These are phyloP conservation scores for Heliconius congener DNA, from an alignment of 1,140 invertebrate genomes.

Conservation along the genomic window DNA sequence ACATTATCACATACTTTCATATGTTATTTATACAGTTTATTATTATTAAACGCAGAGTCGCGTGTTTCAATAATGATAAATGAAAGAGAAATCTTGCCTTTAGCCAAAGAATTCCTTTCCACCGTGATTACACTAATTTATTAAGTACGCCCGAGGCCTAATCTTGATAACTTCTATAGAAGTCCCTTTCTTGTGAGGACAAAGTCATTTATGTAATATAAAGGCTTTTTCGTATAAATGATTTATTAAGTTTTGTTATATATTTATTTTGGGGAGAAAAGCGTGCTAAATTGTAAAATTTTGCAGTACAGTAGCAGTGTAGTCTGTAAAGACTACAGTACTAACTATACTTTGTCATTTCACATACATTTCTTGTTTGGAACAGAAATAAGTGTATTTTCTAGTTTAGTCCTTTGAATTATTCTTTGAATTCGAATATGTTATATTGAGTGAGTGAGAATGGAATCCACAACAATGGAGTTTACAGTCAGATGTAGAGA, in stretches of 20 bases:
- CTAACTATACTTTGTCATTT: no score
- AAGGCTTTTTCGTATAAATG: not conserved
- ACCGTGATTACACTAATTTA: constrained; percentile 47
- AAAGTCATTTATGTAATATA: constrained; percentile 2
- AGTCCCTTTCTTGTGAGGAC: constrained; percentile 8
- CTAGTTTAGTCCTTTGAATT: no score
- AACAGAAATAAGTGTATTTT: no score
- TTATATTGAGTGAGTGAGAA: no score
- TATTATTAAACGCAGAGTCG: not conserved
- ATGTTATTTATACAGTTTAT: not conserved
- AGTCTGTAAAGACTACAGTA: not conserved
- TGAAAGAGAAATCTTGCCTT: constrained; percentile 39
- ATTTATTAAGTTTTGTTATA: not conserved
- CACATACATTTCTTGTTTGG: no score
- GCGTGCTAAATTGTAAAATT: not conserved
- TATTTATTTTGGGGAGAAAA: not conserved
- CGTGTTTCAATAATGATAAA: constrained; percentile 38
- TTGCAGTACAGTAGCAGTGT: no score
- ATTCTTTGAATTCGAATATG: no score
- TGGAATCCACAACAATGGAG: no score
- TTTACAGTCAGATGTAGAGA: no score
- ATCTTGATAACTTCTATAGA: constrained; percentile 15
- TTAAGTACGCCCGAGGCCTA: constrained; percentile 43
- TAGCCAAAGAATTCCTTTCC: constrained; percentile 32
- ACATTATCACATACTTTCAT: no score